Evolutionary conservation across 2,113 vertebrate genomes (phyloP).

Genomic region (Syngnathus floridae): DNA sequence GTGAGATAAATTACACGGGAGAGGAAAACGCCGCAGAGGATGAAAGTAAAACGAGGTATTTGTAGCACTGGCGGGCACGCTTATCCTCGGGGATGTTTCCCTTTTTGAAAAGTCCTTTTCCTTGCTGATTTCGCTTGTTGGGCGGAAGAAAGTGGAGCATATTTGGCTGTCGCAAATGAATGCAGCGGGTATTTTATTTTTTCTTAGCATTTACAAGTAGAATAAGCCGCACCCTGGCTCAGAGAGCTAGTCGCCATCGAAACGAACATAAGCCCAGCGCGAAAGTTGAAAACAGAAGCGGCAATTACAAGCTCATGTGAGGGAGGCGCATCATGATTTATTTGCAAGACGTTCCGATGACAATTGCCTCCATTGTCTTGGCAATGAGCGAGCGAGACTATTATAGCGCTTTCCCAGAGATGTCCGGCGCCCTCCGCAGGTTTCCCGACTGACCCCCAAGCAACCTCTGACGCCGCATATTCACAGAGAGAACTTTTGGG

Average conservation of each 20-base stretch:
- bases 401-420: conserved; percentile 54
- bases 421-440: conserved; percentile 52
- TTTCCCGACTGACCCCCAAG: conserved; percentile 57
- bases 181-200: neutral
- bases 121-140: conserved; percentile 14
- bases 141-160: conserved; percentile 21
- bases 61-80: conserved; percentile 25
- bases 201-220: neutral
- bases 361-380: conserved; percentile 48
- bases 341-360: conserved; percentile 38
- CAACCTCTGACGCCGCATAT: conserved; percentile 46
- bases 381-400: conserved; percentile 35
- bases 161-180: conserved; percentile 32
- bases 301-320: conserved; percentile 20
- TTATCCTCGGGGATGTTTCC: conserved; percentile 35
- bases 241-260: too few relatives aligned
- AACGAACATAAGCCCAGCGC: neutral
- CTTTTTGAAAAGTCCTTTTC: conserved; percentile 22
- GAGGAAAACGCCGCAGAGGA: conserved; percentile 43
- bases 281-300: neutral
- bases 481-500: conserved; percentile 34
- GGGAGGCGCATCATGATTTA: conserved; percentile 33
- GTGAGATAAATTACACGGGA: conserved; percentile 51
- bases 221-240: neutral
- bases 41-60: conserved; percentile 48